Evolutionary conservation across 2,888 invertebrate species (phyloP), one percentile per base, ranked within the genome.

Genomic region (Azorinus chamasolen): DNA sequence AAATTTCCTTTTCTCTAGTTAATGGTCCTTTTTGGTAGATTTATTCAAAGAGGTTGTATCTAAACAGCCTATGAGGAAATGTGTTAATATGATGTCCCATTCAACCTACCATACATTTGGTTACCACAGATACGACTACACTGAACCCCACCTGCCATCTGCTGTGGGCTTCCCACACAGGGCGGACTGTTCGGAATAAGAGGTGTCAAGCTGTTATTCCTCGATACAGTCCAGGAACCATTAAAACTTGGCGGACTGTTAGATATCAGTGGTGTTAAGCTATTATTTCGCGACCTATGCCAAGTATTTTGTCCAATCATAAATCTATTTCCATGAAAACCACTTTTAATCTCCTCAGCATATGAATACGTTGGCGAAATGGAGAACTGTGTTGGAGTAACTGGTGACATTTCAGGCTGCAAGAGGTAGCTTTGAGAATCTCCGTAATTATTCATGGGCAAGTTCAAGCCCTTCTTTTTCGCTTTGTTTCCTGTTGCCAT

Each of bases 401-500:
- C 22, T 22, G 55, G 62, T 27, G 73, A 70, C 53, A 70, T 39
- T 69, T 72, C 79, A 16, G 79, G 75, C 14, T 72, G 64, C 18
- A 79, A n/a, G 24, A 79, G 48, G 50, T 75, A 79, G 54, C 71
- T 75, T 27, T 57, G 53, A 12, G 79, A 79, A 32, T 32, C 32
- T 32, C 32, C 32, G 10, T 32, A 32, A 32, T 32, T 32, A 10
- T 32, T 32, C 32, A 32, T 32, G 32, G 32, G 5, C 32, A 32
- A 32, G 32, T 32, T 32, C 32, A 32, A 10, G 32, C 32, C 32
- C 4, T 32, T 4, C 32, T 32, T 32, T 32, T 10, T 32, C 4
- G 32, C 32, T 32, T 61, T 70, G 48, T 61, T 61, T 24, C 37
- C 62, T 25, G 45, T 53, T 32, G 69, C 61, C 69, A 70, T 70